These are phyloP conservation scores for Castor canadensis DNA, from an alignment of 2,113 vertebrate species.

Conservation along the genomic window DNA sequence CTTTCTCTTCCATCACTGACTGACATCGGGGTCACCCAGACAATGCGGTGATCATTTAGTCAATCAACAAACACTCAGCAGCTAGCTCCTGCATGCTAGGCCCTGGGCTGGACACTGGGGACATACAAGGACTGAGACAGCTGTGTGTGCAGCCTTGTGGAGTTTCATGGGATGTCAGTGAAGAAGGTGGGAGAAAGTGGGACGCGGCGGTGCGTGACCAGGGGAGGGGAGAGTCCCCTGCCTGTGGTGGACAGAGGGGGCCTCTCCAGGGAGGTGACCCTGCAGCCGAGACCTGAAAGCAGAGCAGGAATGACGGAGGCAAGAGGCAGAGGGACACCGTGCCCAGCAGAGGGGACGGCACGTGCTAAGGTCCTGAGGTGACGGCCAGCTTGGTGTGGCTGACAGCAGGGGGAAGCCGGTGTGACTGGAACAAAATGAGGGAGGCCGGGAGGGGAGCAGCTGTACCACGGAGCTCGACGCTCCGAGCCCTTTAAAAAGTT, in stretches of 20 bases:
- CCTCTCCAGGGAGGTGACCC: not conserved
- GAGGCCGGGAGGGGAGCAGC: not conserved
- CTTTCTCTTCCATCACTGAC: not conserved
- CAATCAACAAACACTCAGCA: not conserved
- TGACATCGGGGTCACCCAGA: not conserved
- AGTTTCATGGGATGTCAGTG: not conserved
- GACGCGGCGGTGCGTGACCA: not conserved
- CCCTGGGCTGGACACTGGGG: not conserved
- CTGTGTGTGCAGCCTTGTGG: too few species aligned
- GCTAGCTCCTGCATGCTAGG: too few species aligned
- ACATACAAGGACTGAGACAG: not conserved
- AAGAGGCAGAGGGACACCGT: not conserved
- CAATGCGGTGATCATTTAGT: not conserved
- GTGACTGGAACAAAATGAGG: not conserved
- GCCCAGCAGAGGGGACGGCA: not conserved
- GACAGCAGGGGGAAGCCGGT: not conserved
- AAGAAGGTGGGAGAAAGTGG: not conserved
- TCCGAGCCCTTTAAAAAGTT: too few species aligned
- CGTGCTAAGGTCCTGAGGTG: not conserved
- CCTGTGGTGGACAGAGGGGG: too few species aligned
- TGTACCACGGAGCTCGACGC: too few species aligned
- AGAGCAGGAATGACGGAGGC: not conserved
- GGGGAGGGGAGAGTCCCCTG: not conserved
- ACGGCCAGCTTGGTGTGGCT: fast-evolving
- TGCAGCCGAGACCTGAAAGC: not conserved